Percentiles rank a stretch among this genome's conserved stretches.
Conservation (phyloP, 2,888 invertebrate species). For the Frankliniella fusca region DNA sequence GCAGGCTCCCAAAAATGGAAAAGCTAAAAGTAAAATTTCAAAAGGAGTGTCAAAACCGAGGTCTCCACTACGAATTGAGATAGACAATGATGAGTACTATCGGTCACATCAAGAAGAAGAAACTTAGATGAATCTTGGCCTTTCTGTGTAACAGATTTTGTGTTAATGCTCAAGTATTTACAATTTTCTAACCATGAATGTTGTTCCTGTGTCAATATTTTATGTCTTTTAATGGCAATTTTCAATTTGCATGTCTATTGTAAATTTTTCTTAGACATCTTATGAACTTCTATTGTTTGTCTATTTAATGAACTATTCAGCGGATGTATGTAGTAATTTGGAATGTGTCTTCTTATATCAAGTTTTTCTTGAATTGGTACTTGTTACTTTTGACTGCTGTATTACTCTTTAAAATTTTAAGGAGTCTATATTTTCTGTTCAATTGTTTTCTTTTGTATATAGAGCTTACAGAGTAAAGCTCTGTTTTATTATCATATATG, state of each 20-base stretch:
- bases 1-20: background rate
- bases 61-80: constrained; percentile 38
- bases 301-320: background rate
- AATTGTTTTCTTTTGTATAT: background rate
- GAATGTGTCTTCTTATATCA: too few species aligned
- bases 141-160: too few species aligned
- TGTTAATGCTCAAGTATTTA: background rate
- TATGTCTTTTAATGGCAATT: background rate
- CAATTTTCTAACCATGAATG: background rate
- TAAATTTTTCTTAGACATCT: too few species aligned
- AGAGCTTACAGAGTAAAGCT: background rate
- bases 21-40: constrained; percentile 21
- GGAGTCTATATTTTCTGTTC: background rate
- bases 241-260: background rate
- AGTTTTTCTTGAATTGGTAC: too few species aligned
- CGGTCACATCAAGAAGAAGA: background rate
- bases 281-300: background rate
- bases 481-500: background rate
- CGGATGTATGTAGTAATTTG: too few species aligned
- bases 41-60: constrained; percentile 29
- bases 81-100: constrained; percentile 40
- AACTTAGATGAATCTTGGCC: background rate
- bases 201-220: too few species aligned
- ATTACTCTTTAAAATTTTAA: background rate
- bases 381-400: background rate